phyloP scores from a whole-genome alignment of 2,113 vertebrate species.

The Gymnorhina tibicen region DNA sequence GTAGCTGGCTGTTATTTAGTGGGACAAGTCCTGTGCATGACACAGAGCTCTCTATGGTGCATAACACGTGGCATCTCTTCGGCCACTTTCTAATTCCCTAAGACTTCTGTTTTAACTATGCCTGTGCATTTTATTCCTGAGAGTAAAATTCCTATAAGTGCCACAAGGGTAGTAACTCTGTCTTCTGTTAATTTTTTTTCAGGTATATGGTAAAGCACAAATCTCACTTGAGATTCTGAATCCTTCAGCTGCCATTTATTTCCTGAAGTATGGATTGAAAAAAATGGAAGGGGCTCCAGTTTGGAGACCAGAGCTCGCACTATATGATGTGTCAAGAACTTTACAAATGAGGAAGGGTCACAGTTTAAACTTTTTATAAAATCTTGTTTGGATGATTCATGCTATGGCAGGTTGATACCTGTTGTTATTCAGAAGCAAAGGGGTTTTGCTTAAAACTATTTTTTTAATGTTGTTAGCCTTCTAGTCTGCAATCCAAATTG shows the following conservation, averaged over 20 bases:
- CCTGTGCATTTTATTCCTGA: background rate
- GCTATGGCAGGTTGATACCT: constrained; percentile 66
- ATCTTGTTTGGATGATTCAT: constrained; percentile 71
- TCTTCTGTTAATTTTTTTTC: constrained; percentile 5
- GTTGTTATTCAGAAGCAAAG: constrained; percentile 74
- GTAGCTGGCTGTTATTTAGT: background rate
- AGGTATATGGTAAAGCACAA: constrained; percentile 99
- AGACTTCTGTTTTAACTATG: background rate
- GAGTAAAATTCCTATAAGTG: background rate
- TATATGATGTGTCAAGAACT: constrained; percentile 70
- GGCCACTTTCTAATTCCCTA: background rate
- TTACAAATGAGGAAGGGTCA: constrained; percentile 66
- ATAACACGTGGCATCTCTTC: background rate
- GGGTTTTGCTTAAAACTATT: constrained; percentile 82
- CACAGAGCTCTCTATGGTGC: background rate
- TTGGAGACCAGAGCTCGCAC: constrained; percentile 64
- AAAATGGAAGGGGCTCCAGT: constrained; percentile 57
- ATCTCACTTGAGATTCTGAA: constrained; percentile 97
- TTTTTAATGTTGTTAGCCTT: constrained; percentile 82
- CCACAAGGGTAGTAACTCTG: background rate
- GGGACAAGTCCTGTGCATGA: background rate
- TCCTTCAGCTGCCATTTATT: constrained; percentile 62
- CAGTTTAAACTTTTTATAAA: constrained; percentile 70
- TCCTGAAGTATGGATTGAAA: constrained; percentile 71
- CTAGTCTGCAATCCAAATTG: constrained; percentile 84